Evolutionary conservation across 2,888 invertebrate species (phyloP).

Genomic region (Galeruca laticollis): DNA sequence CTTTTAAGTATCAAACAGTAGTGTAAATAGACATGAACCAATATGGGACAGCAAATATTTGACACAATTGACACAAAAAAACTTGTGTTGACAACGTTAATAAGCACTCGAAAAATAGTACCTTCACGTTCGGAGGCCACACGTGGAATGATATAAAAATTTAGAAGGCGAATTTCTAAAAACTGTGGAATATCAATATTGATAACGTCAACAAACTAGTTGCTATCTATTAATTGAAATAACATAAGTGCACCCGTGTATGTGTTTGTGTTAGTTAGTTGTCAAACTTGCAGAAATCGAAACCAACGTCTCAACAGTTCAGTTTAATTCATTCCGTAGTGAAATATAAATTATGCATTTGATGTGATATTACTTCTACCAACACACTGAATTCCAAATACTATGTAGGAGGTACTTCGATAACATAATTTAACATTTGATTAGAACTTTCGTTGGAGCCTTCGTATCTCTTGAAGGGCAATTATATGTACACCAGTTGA

Average conservation of each 20-base stretch:
- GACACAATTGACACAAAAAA: too few relatives aligned
- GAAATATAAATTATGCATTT: not conserved
- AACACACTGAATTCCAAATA: slow-evolving; percentile 1
- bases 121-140: too few relatives aligned
- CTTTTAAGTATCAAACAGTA: too few relatives aligned
- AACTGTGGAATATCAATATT: not conserved
- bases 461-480: not conserved
- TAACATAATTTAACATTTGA: not conserved
- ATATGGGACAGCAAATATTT: too few relatives aligned
- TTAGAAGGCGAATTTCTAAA: too few relatives aligned
- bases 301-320: not conserved
- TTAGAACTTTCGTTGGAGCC: slow-evolving; percentile 1
- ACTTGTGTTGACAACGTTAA: too few relatives aligned
- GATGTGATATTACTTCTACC: not conserved
- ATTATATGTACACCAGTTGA: not conserved
- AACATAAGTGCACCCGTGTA: not conserved
- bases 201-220: not conserved
- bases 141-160: too few relatives aligned
- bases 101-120: too few relatives aligned
- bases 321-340: not conserved
- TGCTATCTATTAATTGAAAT: not conserved
- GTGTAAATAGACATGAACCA: too few relatives aligned
- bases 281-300: not conserved
- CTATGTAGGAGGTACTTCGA: not conserved
- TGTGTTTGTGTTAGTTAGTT: not conserved